Conservation (phyloP, 2,113 vertebrate genomes). For the Shinisaurus crocodilurus region DNA sequence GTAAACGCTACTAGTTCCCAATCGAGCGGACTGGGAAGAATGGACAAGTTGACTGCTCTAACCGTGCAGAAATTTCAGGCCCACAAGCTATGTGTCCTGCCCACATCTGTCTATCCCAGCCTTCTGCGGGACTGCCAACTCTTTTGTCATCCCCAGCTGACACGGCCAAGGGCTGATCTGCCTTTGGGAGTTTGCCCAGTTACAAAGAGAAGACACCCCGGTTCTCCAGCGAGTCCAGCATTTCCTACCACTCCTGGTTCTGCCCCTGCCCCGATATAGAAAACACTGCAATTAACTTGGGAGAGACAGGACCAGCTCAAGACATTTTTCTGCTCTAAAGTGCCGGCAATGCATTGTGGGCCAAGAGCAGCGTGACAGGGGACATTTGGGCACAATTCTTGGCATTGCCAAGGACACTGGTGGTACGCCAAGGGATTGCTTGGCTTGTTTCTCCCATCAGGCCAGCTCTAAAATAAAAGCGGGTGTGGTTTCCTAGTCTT, state of each 20-base stretch:
- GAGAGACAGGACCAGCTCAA: not conserved
- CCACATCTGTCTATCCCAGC: not conserved
- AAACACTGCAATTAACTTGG: not conserved
- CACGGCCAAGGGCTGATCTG: not conserved
- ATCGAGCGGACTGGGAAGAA: not conserved
- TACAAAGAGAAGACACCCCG: not conserved
- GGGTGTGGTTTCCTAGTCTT: not conserved
- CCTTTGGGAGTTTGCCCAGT: not conserved
- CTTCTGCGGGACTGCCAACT: not conserved
- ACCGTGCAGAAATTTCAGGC: not conserved
- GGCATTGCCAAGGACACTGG: too few species aligned
- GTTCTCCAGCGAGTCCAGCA: not conserved
- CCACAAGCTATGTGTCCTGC: not conserved
- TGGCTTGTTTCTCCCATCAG: not conserved
- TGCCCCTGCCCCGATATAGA: not conserved
- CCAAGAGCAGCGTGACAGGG: not conserved
- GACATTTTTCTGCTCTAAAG: accelerated
- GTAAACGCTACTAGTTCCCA: not conserved
- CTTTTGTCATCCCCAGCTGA: not conserved
- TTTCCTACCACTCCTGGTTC: not conserved
- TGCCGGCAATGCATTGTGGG: too few species aligned
- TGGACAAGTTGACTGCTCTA: not conserved
- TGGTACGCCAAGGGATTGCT: too few species aligned
- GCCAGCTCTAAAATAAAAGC: not conserved
- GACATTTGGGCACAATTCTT: not conserved